Evolutionary conservation across 2,888 invertebrate genomes (phyloP).

Genomic region (Ennomos quercinarius): DNA sequence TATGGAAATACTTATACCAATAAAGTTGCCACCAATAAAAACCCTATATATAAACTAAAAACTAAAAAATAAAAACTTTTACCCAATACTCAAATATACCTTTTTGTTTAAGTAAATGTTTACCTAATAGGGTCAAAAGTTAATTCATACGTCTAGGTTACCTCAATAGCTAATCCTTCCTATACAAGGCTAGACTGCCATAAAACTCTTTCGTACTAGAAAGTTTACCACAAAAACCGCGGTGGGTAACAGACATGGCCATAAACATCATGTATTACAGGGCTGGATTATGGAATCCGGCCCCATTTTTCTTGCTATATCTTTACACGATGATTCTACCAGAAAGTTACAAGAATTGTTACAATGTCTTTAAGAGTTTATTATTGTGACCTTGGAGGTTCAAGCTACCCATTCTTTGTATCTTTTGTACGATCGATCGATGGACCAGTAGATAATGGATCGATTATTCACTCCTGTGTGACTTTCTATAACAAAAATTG

Average conservation of each 20-base stretch:
- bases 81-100: background rate
- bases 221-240: slow-evolving; percentile 38
- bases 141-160: slow-evolving; percentile 13
- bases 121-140: slow-evolving; percentile 14
- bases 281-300: slow-evolving; percentile 20
- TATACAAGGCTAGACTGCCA: slow-evolving; percentile 1
- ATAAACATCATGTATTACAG: slow-evolving; percentile 33
- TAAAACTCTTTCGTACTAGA: slow-evolving; percentile 38
- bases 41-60: too few relatives aligned
- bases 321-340: too few relatives aligned
- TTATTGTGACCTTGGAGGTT: background rate
- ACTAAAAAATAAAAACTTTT: too few relatives aligned
- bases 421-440: too few relatives aligned
- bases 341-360: background rate
- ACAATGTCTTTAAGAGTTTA: slow-evolving; percentile 14
- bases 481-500: too few relatives aligned
- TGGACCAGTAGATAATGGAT: too few relatives aligned
- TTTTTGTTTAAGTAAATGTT: slow-evolving; percentile 5
- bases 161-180: slow-evolving; percentile 4
- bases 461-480: too few relatives aligned
- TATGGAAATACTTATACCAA: too few relatives aligned
- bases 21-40: too few relatives aligned
- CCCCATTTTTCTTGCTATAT: slow-evolving; percentile 6
- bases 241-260: background rate
- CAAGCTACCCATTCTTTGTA: too few relatives aligned